Base-by-base conservation (phyloP, 2,797 vertebrate genomes). In the Protosalanx chinensis region DNA sequence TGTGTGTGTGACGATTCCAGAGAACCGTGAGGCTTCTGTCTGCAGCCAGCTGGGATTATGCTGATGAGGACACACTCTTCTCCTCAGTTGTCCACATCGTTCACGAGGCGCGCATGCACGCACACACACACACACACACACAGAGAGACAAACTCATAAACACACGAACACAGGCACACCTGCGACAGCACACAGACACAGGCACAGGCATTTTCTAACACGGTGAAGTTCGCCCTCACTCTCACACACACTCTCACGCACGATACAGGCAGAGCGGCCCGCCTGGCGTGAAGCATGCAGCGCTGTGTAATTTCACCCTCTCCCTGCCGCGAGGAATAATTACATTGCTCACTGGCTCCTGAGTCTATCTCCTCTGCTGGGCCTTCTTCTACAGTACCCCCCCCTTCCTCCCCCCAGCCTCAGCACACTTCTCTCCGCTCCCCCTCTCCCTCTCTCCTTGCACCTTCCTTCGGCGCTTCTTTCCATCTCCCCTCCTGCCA, bases 271-370 rank as follows among this genome's bases (percentile, higher is more conserved):
- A 61, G 37, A 20, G 16, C 76, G 10, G 37, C n/a, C 61, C 58
- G 74, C 3, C 53, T 72, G 74, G 76, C 73, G 72, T 76, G 81
- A 79, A 81, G 74, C 85, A 74, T 76, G 84, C 86, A 78, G 86
- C 72, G 82, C 80, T 78, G 73, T 78, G 85, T 86, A 88, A 89
- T 89, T 90, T 90, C 86, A 85, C 74, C 84, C 85, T 86, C 83
- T 86, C 84, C 78, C 81, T 81, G 79, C 84, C 53, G 84, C 76
- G 85, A 90, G 86, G 86, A 89, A 91, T 89, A 91, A 92, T 90
- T 87, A 90, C 84, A 87, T 84, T 64, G 77, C 87, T 90, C 82
- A 83, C 83, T 85, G 86, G 82, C 77, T 90, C 72, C 82, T 83
- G 81, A 67, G 79, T 86, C 84, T 71, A 72, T 88, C 79, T 71